A percentile compares a stretch with the other conserved stretches of the same genome.
Evolutionary conservation across 2,888 invertebrate genomes (phyloP).

Genomic region (Drosophila anceps): DNA sequence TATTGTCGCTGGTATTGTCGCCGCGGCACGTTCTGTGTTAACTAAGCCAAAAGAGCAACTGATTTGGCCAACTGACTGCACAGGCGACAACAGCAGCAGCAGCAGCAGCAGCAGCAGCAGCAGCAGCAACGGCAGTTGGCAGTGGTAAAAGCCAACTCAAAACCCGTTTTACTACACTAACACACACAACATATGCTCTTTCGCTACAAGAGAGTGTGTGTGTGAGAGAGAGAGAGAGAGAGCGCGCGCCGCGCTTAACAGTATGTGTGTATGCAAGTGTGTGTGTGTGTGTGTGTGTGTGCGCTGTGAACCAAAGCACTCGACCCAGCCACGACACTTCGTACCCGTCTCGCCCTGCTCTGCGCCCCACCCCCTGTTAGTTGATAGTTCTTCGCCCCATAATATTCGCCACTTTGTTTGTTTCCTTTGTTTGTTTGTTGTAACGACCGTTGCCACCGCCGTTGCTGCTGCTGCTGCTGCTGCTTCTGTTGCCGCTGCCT

Average conservation of each 20-base stretch:
- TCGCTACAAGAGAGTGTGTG: conserved; percentile 11
- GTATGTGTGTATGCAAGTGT: conserved; percentile 21
- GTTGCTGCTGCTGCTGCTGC: conserved; percentile 37
- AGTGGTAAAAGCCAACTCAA: conserved; percentile 71
- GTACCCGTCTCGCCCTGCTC: not conserved
- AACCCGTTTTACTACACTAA: conserved; percentile 73
- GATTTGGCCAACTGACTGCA: conserved; percentile 79
- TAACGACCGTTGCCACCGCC: conserved; percentile 60
- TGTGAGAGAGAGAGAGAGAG: conserved; percentile 6
- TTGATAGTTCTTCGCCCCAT: conserved; percentile 50
- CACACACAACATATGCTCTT: conserved; percentile 28
- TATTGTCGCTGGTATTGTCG: conserved; percentile 56
- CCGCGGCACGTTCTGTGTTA: conserved; percentile 77
- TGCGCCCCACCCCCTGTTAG: conserved; percentile 7
- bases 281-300: conserved; percentile 18
- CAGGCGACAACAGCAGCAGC: conserved; percentile 62
- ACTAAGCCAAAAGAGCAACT: conserved; percentile 81
- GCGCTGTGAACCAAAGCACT: conserved; percentile 70
- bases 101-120: conserved; percentile 20
- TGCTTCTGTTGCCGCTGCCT: conserved; percentile 19
- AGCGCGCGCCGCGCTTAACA: not conserved
- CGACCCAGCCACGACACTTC: conserved; percentile 62
- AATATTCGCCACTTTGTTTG: conserved; percentile 67
- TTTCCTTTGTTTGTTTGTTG: conserved; percentile 78
- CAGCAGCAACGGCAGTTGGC: conserved; percentile 25